Percentiles rank a stretch among this genome's conserved stretches.
phyloP scores from a whole-genome alignment of 2,797 vertebrate species.

The Hippopotamyrus pictus region DNA sequence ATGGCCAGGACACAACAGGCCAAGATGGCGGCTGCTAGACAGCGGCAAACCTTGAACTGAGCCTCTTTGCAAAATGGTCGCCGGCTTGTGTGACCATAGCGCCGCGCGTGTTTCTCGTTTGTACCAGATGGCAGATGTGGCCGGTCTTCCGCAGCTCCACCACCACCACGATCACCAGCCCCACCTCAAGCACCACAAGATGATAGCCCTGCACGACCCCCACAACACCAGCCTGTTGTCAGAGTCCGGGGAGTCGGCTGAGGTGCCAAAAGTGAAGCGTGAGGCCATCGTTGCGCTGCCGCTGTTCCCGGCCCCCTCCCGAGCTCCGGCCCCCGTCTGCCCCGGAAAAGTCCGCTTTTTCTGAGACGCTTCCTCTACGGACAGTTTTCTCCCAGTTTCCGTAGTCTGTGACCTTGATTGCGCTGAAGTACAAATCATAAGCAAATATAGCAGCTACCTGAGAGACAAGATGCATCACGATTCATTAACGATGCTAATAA shows the following conservation, averaged over 20 bases:
- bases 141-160: constrained; percentile 29
- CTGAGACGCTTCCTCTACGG: constrained; percentile 25
- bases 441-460: background rate
- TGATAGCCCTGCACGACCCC: constrained; percentile 52
- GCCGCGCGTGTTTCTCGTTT: background rate
- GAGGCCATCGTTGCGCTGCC: constrained; percentile 44
- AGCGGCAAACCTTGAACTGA: background rate
- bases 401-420: background rate
- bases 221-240: constrained; percentile 43
- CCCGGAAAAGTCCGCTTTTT: constrained; percentile 58
- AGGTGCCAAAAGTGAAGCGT: constrained; percentile 28
- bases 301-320: background rate
- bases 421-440: background rate
- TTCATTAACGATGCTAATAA: background rate
- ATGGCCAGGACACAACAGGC: background rate
- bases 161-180: constrained; percentile 31
- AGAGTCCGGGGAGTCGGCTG: constrained; percentile 32
- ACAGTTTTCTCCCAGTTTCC: background rate
- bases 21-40: background rate
- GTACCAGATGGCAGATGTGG: background rate
- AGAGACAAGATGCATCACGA: background rate
- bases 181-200: constrained; percentile 53
- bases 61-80: background rate
- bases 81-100: background rate
- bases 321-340: constrained; percentile 37